Conservation (phyloP, 2,113 vertebrate species). For the Apodemus sylvaticus region DNA sequence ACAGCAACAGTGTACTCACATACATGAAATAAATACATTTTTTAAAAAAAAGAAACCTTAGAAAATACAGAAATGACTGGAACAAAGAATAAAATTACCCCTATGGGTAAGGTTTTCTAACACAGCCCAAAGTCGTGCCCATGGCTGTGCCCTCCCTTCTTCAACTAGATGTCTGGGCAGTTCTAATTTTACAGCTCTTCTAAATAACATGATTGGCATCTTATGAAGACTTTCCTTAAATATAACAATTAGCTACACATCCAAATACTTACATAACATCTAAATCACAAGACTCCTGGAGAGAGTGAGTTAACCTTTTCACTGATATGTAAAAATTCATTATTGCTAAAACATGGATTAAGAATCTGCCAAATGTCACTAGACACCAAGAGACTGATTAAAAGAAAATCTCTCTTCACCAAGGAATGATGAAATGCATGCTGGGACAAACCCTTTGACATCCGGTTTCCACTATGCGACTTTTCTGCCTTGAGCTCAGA, state of each 20-base stretch:
- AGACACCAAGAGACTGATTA: conserved; percentile 37
- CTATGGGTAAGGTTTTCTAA: conserved; percentile 24
- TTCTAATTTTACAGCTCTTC: conserved; percentile 8
- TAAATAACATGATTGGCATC: background rate
- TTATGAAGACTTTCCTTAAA: background rate
- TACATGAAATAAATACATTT: too few relatives aligned
- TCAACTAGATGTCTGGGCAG: background rate
- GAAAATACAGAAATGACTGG: background rate
- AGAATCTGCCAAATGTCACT: conserved; percentile 31
- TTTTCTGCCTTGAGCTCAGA: background rate
- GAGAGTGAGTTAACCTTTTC: conserved; percentile 54
- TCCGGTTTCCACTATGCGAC: background rate
- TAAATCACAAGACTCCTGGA: background rate
- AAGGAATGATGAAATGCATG: background rate
- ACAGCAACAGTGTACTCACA: too few relatives aligned
- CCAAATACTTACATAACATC: conserved; percentile 39
- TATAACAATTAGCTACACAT: conserved; percentile 24
- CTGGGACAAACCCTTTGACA: background rate
- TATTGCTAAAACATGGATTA: conserved; percentile 34
- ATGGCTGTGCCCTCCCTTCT: background rate
- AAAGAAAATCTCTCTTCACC: background rate
- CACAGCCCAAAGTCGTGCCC: background rate
- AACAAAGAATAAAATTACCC: conserved; percentile 20
- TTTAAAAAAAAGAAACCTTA: too few relatives aligned
- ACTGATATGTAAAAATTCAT: conserved; percentile 39